Evolutionary conservation across 2,113 vertebrate species (phyloP), one percentile per base, ranked within the genome.

Genomic region (Coptodon bakossiorum): DNA sequence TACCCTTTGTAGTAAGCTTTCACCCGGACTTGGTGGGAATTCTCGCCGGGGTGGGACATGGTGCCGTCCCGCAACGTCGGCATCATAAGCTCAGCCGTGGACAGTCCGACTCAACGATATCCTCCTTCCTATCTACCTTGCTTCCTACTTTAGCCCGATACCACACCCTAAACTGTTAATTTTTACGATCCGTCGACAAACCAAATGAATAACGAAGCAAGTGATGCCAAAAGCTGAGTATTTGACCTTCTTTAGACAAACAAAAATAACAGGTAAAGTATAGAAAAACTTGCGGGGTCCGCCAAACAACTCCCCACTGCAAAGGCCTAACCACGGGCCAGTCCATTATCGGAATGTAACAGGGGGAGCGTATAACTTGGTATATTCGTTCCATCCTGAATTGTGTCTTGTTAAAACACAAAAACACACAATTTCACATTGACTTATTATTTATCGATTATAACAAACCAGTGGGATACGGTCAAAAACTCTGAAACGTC

Each of bases 11-110:
- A 98, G 86, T 98, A 98, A n/a, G 97, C 97, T 92, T 98, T 98
- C 31, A 98, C 97, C 91, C 98, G 97, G 96, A 98, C 97, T 94
- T 98, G 97, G 87, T 97, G 96, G 14, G 96, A 96, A 89, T 97
- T 96, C 73, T 97, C 97, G 36, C 96, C 96, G 93, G 96, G 95
- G 90, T 98, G 97, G 95, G 97, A 97, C 98, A 98, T 98, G 90
- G 95, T 97, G 96, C 97, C 97, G 96, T 99, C 98, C 96, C 98
- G 97, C 97, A 98, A 96, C 86, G 98, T 99, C 95, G 98, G 98
- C 98, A 99, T 99, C 96, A 95, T 95, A 86, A 93, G 93, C 95
- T 92, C 93, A 85, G 94, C 71, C 90, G 91, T 88, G 89, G 78
- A 89, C 86, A 34, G 91, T 90, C 86, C 89, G 83, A 92, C 57